Conservation (phyloP, 35 echinoderm and acorn worm species). For the Ptychodera flava region DNA sequence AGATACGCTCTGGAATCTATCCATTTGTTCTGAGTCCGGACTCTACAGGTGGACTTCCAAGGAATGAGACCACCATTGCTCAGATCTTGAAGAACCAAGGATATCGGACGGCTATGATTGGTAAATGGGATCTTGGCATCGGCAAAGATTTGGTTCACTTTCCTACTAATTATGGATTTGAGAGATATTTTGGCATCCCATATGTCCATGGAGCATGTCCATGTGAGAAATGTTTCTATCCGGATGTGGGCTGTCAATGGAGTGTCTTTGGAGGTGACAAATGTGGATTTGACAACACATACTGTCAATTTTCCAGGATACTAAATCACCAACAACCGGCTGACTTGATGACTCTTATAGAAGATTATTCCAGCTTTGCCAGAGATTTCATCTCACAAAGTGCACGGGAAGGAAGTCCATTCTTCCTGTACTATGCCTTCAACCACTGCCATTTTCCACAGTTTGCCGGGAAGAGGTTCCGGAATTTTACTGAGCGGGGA, state of each 20-base stretch:
- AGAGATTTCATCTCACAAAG: slow-evolving; percentile 29
- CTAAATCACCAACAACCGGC: slow-evolving; percentile 49
- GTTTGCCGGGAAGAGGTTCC: slow-evolving; percentile 59
- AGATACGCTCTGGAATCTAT: slow-evolving; percentile 30
- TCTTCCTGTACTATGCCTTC: slow-evolving; percentile 74
- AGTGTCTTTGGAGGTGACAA: background rate
- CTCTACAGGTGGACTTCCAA: background rate
- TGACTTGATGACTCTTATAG: slow-evolving; percentile 39
- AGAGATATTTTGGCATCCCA: slow-evolving; percentile 43
- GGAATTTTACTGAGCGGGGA: slow-evolving; percentile 48
- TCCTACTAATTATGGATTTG: slow-evolving; percentile 44
- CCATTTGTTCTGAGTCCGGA: background rate
- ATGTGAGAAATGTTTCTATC: slow-evolving; percentile 59
- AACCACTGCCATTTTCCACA: slow-evolving; percentile 54
- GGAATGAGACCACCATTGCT: background rate
- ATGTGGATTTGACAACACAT: background rate
- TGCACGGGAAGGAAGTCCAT: slow-evolving; percentile 22
- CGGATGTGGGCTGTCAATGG: slow-evolving; percentile 20
- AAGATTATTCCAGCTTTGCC: slow-evolving; percentile 23
- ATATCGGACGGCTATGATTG: background rate
- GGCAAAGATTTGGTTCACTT: slow-evolving; percentile 5
- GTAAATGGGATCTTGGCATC: background rate
- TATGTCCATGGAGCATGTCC: slow-evolving; percentile 39
- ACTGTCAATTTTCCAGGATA: slow-evolving; percentile 43
- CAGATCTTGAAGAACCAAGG: background rate